phyloP scores from a whole-genome alignment of 2,797 vertebrate species.

The Epinephelus coioides region DNA sequence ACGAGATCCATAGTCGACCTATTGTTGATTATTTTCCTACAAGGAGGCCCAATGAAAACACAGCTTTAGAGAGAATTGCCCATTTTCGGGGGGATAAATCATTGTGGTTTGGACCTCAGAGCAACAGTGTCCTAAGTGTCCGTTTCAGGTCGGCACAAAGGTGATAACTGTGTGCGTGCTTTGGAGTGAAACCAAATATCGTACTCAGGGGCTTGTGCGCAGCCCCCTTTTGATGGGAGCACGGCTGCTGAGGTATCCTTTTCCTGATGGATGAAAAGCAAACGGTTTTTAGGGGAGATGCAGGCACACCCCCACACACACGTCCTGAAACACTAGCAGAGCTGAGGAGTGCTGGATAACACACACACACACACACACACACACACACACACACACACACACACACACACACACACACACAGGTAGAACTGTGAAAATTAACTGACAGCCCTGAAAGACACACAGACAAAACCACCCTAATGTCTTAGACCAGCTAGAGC shows the following conservation, averaged over 20 bases:
- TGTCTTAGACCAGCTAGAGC: conserved; percentile 51
- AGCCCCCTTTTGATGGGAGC: conserved; percentile 75
- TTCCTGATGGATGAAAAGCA: conserved; percentile 82
- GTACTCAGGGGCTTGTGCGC: conserved; percentile 61
- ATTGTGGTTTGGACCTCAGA: conserved; percentile 56
- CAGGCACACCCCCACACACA: conserved; percentile 52
- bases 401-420: neutral
- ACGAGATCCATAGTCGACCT: conserved; percentile 65
- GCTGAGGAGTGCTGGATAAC: conserved; percentile 34
- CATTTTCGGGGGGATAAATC: conserved; percentile 64
- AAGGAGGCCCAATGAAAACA: conserved; percentile 54
- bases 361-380: conserved; percentile 19
- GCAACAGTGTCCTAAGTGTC: conserved; percentile 68
- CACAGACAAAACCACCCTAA: conserved; percentile 10
- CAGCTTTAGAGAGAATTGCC: conserved; percentile 44
- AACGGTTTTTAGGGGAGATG: conserved; percentile 56
- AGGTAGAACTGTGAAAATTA: neutral
- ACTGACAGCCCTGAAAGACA: conserved; percentile 33
- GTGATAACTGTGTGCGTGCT: conserved; percentile 73
- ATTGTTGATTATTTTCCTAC: conserved; percentile 61
- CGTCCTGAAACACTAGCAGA: conserved; percentile 68
- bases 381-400: conserved; percentile 8
- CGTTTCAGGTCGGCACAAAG: conserved; percentile 78
- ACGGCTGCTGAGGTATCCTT: conserved; percentile 75
- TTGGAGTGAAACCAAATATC: conserved; percentile 76